Percentiles rank a stretch among this genome's conserved stretches.
Conservation (phyloP, 2,797 vertebrate species). For the Orestias chungarensis region DNA sequence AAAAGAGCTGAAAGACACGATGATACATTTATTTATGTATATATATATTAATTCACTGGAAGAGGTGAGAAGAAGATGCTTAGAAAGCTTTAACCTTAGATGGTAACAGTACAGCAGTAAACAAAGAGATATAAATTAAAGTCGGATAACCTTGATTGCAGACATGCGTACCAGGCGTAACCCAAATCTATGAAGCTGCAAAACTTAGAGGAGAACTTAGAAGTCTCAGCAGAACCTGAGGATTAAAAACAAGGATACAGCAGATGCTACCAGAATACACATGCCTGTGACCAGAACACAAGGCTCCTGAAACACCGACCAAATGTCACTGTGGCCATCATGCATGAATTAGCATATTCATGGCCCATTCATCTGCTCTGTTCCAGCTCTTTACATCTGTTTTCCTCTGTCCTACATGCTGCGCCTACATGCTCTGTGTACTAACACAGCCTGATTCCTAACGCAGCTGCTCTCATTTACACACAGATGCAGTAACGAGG, state of each 20-base stretch:
- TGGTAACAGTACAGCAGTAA: background rate
- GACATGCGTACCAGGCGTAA: background rate
- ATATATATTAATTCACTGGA: background rate
- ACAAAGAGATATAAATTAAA: background rate
- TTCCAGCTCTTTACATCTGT: constrained; percentile 8
- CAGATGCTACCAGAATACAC: background rate
- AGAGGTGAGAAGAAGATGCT: background rate
- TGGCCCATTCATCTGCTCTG: background rate
- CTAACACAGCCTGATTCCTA: background rate
- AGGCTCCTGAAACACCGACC: background rate
- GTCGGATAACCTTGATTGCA: background rate
- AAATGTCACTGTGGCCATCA: constrained; percentile 4
- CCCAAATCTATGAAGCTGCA: background rate
- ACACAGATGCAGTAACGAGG: background rate
- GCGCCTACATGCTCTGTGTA: background rate
- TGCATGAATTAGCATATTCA: constrained; percentile 10
- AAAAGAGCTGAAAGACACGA: too few relatives aligned
- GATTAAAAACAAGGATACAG: background rate
- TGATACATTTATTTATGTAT: too few relatives aligned
- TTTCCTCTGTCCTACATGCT: constrained; percentile 7
- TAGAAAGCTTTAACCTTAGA: too few relatives aligned
- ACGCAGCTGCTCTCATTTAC: background rate
- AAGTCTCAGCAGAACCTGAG: background rate
- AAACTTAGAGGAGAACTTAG: background rate
- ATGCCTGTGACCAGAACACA: background rate